Evolutionary conservation across 2,113 vertebrate species (phyloP).

Genomic region (Romanogobio albipinnatus): DNA sequence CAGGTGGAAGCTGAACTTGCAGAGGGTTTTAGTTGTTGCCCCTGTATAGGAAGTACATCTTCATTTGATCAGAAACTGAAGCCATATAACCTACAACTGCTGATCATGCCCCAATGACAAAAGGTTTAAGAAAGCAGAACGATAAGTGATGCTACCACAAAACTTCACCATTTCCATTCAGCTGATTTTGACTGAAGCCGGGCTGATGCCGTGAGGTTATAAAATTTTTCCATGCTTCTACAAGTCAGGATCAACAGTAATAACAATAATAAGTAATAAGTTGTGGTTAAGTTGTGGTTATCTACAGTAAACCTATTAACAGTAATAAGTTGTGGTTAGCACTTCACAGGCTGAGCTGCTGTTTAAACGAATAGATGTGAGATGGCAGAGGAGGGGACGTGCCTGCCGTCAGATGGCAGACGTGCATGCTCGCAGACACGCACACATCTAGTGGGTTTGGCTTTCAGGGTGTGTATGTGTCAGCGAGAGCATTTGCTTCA

Average conservation of each 20-base stretch:
- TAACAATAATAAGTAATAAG: too few species aligned
- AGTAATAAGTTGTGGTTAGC: too few species aligned
- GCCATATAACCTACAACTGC: not conserved
- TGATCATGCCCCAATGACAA: not conserved
- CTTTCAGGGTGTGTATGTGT: constrained; percentile 9
- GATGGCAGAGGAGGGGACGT: constrained; percentile 26
- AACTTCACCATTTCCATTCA: constrained; percentile 17
- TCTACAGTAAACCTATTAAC: too few species aligned
- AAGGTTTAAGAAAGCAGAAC: not conserved
- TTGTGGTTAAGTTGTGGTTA: too few species aligned
- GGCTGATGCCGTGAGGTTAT: not conserved
- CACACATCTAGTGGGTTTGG: constrained; percentile 45
- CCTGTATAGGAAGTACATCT: not conserved
- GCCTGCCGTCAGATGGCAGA: constrained; percentile 15
- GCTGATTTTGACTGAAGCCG: constrained; percentile 23
- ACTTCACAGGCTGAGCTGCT: not conserved
- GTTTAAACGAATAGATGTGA: constrained; percentile 32
- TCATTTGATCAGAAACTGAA: not conserved
- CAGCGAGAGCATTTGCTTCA: constrained; percentile 9
- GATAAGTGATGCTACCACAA: not conserved
- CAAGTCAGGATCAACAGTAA: not conserved
- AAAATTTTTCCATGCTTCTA: constrained; percentile 22
- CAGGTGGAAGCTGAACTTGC: not conserved
- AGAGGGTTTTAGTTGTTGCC: not conserved
- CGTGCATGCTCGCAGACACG: constrained; percentile 52